These are phyloP conservation scores for Fopius arisanus DNA, from an alignment of 1,140 invertebrate species.

Conservation along the genomic window DNA sequence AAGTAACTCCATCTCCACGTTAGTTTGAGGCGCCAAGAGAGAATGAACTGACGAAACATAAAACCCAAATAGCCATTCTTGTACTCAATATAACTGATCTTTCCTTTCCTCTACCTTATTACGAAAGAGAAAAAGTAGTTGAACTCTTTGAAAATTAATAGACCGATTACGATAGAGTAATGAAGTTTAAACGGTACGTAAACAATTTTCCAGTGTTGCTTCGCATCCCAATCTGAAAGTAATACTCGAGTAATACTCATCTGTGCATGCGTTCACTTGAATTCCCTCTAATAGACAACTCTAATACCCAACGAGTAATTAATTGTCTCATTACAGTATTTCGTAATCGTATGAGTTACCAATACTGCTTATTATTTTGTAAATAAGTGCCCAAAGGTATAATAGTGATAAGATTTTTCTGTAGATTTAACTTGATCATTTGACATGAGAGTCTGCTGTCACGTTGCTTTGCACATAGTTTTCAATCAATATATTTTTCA, in stretches of 20 bases:
- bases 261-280: conserved; percentile 29
- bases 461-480: neutral
- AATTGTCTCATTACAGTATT: conserved; percentile 17
- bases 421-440: conserved; percentile 10
- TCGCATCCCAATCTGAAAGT: conserved; percentile 53
- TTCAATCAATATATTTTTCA: neutral
- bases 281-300: conserved; percentile 17
- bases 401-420: neutral
- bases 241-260: conserved; percentile 34
- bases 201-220: conserved; percentile 58
- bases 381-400: neutral
- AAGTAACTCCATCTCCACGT: conserved; percentile 9
- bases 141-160: neutral
- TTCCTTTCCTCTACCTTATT: neutral
- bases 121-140: neutral
- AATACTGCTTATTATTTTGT: conserved; percentile 5
- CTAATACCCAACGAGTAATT: conserved; percentile 17
- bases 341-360: neutral
- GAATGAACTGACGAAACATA: conserved; percentile 15
- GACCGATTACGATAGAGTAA: conserved; percentile 25
- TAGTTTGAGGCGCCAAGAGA: conserved; percentile 11
- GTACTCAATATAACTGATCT: neutral
- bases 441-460: neutral
- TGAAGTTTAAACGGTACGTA: conserved; percentile 56
- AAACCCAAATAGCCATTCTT: neutral